Conservation (phyloP, 2,797 vertebrate genomes). For the Danionella dracula region DNA sequence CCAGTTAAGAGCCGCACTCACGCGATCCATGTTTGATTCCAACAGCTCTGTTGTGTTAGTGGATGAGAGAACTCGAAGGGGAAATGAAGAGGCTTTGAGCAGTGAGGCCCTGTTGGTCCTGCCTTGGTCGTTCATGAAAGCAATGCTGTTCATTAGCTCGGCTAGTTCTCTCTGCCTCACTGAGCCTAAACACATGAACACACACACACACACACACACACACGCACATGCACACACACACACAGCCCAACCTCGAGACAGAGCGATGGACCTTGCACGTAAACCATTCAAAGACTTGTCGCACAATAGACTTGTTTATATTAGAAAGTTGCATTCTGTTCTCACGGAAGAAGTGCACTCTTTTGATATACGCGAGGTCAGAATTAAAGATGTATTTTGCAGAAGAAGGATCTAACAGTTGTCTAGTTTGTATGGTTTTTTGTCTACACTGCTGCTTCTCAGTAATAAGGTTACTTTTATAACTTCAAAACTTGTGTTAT, state of each 20-base stretch:
- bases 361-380: background rate
- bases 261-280: constrained; percentile 13
- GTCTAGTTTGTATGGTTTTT: background rate
- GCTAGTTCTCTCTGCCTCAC: constrained; percentile 46
- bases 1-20: constrained; percentile 7
- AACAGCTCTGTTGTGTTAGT: constrained; percentile 74
- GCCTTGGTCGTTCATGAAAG: constrained; percentile 36
- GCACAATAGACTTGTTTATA: background rate
- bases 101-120: constrained; percentile 40
- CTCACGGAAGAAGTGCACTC: background rate
- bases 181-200: constrained; percentile 15
- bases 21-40: background rate
- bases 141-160: constrained; percentile 52
- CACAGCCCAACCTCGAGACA: constrained; percentile 12
- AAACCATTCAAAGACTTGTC: background rate
- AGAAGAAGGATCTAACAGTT: background rate
- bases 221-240: constrained; percentile 14
- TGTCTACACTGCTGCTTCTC: no score
- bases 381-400: background rate
- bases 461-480: no score
- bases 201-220: constrained; percentile 12
- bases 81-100: constrained; percentile 46
- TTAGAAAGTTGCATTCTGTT: background rate
- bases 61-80: constrained; percentile 67
- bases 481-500: no score